Evolutionary conservation across 1,140 invertebrate species (phyloP).

Genomic region (Diabrotica undecimpunctata): DNA sequence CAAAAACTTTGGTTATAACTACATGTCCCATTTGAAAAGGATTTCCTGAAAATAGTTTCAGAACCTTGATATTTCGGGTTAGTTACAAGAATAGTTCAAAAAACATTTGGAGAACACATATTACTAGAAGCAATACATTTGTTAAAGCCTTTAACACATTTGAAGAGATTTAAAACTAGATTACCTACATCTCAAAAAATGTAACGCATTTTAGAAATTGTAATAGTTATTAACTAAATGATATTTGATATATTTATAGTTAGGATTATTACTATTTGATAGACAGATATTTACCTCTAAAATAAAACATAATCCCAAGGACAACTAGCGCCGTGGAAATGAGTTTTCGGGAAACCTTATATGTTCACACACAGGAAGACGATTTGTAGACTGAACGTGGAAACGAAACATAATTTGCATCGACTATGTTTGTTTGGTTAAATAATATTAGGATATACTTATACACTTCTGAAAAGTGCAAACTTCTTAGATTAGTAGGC

Average conservation of each 20-base stretch:
- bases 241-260: too few relatives aligned
- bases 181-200: too few relatives aligned
- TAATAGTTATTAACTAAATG: too few relatives aligned
- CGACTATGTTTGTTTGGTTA: neutral
- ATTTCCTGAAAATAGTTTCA: too few relatives aligned
- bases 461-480: neutral
- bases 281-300: neutral
- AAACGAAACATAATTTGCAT: neutral
- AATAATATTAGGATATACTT: conserved; percentile 1
- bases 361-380: neutral
- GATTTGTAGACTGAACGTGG: neutral
- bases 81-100: neutral
- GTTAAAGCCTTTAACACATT: too few relatives aligned
- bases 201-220: too few relatives aligned
- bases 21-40: too few relatives aligned
- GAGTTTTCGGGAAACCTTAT: neutral
- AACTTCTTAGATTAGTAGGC: neutral
- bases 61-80: neutral
- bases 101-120: neutral
- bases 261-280: too few relatives aligned
- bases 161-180: too few relatives aligned
- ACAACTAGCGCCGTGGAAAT: neutral
- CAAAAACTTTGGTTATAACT: too few relatives aligned
- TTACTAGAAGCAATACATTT: neutral
- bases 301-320: neutral